A percentile compares a stretch with the other conserved stretches of the same genome.
Evolutionary conservation across 2,113 vertebrate genomes (phyloP).

Genomic region (Natator depressus): DNA sequence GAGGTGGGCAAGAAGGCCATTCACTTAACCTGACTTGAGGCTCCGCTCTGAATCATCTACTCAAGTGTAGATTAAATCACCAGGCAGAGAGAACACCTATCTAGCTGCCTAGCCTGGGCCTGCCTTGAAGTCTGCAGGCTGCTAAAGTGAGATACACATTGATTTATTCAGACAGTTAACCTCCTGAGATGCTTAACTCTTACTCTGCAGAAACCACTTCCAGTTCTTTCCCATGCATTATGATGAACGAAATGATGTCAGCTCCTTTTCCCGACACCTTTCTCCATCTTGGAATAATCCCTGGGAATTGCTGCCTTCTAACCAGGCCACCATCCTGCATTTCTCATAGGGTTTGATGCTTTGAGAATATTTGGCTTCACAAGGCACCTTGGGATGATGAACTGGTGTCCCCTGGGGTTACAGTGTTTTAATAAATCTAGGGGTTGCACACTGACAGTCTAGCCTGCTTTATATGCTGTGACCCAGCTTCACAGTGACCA

Average conservation of each 20-base stretch:
- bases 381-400: not conserved
- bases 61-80: not conserved
- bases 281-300: not conserved
- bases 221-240: not conserved
- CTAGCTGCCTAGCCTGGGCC: not conserved
- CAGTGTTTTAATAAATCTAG: not conserved
- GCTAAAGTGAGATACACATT: not conserved
- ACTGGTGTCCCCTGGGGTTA: not conserved
- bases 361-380: not conserved
- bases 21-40: not conserved
- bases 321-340: not conserved
- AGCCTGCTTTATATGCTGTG: fast-evolving
- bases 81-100: not conserved
- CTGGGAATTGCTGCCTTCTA: not conserved
- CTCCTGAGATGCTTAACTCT: constrained; percentile 1
- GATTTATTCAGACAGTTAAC: not conserved
- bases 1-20: not conserved
- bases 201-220: not conserved
- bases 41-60: fast-evolving
- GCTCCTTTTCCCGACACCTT: not conserved
- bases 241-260: constrained; percentile 36
- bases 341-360: not conserved
- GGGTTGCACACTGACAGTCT: fast-evolving
- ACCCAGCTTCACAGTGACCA: not conserved
- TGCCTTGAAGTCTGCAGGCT: not conserved